Evolutionary conservation across 2,888 invertebrate genomes (phyloP).

Genomic region (Meandrusa payeni): DNA sequence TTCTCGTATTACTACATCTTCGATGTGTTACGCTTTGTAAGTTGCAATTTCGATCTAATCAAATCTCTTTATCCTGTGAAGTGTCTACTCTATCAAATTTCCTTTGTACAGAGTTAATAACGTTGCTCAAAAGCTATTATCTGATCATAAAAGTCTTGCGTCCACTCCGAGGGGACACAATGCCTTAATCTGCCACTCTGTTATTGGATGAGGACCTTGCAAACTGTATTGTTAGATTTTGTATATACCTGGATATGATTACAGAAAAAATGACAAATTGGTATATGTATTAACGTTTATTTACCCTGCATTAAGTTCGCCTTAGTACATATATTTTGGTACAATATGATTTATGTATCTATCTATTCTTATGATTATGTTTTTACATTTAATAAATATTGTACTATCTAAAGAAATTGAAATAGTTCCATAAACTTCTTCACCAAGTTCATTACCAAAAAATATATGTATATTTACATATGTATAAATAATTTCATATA

Average conservation of each 20-base stretch:
- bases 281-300: slow-evolving; percentile 3
- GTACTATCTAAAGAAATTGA: too few relatives aligned
- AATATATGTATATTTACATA: too few relatives aligned
- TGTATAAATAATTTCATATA: too few relatives aligned
- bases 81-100: slow-evolving; percentile 25
- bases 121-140: slow-evolving; percentile 41
- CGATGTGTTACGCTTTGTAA: background rate
- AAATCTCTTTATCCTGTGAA: slow-evolving; percentile 9
- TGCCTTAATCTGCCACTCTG: slow-evolving; percentile 36
- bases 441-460: too few relatives aligned
- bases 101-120: slow-evolving; percentile 34
- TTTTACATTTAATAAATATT: too few relatives aligned
- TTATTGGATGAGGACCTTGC: slow-evolving; percentile 34
- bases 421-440: too few relatives aligned
- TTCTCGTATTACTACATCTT: slow-evolving; percentile 1
- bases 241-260: slow-evolving; percentile 6
- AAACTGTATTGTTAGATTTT: slow-evolving; percentile 31
- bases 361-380: too few relatives aligned
- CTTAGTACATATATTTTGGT: too few relatives aligned
- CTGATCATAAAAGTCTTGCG: slow-evolving; percentile 42
- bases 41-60: slow-evolving; percentile 17
- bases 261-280: background rate
- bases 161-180: slow-evolving; percentile 37
- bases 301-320: too few relatives aligned
- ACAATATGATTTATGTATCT: too few relatives aligned